A percentile compares a stretch with the other conserved stretches of the same genome.
These are phyloP conservation scores for Gobiocypris rarus DNA, from an alignment of 2,113 vertebrate species.

Conservation along the genomic window DNA sequence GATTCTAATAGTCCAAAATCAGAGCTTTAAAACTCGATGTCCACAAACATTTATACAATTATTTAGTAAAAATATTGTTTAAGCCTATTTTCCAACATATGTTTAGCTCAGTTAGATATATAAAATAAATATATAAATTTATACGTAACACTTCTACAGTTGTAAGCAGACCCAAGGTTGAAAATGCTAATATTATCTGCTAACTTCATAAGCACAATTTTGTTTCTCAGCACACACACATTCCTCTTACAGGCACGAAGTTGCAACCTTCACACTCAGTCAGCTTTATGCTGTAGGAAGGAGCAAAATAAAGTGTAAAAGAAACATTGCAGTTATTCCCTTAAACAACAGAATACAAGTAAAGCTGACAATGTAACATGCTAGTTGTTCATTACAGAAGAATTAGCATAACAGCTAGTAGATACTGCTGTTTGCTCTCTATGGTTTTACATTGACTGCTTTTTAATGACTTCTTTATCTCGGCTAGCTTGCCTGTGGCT, in stretches of 20 bases:
- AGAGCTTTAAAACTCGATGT: neutral
- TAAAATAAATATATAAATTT: neutral
- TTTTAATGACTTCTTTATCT: slow-evolving; percentile 31
- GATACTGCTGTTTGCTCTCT: neutral
- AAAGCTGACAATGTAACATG: neutral
- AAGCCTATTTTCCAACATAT: neutral
- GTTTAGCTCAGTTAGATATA: neutral
- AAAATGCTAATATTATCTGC: neutral
- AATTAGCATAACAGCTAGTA: slow-evolving; percentile 12
- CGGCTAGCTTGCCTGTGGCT: neutral
- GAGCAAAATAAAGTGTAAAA: neutral
- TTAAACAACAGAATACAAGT: neutral
- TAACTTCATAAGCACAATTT: neutral
- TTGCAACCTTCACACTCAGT: neutral
- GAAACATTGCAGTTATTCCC: neutral
- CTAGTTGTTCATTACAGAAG: slow-evolving; percentile 1
- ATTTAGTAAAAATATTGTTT: neutral
- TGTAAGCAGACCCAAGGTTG: neutral
- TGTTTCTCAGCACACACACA: neutral
- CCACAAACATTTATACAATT: neutral
- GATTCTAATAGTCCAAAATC: neutral
- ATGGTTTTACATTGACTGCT: slow-evolving; percentile 3
- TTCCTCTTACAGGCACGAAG: neutral
- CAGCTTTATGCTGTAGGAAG: neutral
- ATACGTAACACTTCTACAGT: neutral